Percentiles rank a stretch among this genome's conserved stretches.
Evolutionary conservation across 2,113 vertebrate species (phyloP).

Genomic region (Channa argus): DNA sequence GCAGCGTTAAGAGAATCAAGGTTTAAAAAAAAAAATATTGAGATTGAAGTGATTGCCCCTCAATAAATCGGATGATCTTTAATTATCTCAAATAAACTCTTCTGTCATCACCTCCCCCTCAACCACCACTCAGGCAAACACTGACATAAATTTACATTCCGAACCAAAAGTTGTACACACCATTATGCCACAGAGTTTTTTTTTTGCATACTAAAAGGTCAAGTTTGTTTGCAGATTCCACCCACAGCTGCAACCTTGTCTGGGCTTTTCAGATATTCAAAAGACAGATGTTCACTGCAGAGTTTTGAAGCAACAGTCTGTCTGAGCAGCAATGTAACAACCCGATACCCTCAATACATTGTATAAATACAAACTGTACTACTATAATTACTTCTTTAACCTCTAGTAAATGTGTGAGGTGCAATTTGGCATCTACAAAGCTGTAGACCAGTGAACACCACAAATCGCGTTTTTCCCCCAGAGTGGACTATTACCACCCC

Average conservation of each 20-base stretch:
- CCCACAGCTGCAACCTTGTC: neutral
- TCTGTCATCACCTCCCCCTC: neutral
- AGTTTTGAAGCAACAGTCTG: neutral
- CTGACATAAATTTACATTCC: conserved; percentile 17
- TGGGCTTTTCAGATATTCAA: conserved; percentile 15
- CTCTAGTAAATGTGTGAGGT: neutral
- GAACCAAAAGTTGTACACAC: conserved; percentile 37
- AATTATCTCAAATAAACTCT: conserved; percentile 23
- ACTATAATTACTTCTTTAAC: neutral
- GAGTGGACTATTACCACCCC: conserved; percentile 1
- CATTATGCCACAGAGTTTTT: conserved; percentile 20
- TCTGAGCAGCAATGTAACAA: neutral
- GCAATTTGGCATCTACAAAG: neutral
- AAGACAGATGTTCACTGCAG: conserved; percentile 13
- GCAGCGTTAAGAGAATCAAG: conserved; percentile 16
- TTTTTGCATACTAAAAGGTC: conserved; percentile 49
- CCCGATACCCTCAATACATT: too few relatives aligned
- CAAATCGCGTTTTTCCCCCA: neutral
- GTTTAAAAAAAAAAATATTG: conserved; percentile 14
- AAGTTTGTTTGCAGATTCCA: conserved; percentile 51
- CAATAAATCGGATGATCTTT: conserved; percentile 26
- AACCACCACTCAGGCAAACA: conserved; percentile 44
- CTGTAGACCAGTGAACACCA: conserved; percentile 1
- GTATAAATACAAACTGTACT: too few relatives aligned
- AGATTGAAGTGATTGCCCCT: neutral